phyloP scores from a whole-genome alignment of 2,888 invertebrate species.

The Lymantria monacha region DNA sequence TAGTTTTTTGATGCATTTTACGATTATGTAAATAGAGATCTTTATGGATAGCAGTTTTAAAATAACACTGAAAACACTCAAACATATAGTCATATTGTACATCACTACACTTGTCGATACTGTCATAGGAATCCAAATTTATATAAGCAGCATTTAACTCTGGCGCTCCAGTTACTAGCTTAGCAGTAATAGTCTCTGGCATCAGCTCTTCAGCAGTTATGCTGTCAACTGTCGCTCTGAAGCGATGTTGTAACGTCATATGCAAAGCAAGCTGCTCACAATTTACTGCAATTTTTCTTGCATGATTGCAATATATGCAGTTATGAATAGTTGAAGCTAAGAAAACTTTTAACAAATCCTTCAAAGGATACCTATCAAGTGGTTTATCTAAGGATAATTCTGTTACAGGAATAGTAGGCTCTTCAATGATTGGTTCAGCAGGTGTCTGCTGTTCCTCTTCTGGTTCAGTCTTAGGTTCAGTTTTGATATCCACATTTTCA shows the following conservation, averaged over 20 bases:
- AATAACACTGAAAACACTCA: slow-evolving; percentile 94
- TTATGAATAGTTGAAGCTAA: slow-evolving; percentile 85
- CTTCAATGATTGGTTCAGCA: slow-evolving; percentile 57
- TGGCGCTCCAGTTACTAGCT: slow-evolving; percentile 83
- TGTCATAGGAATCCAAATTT: slow-evolving; percentile 88
- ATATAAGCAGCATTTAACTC: slow-evolving; percentile 85
- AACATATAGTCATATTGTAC: slow-evolving; percentile 86
- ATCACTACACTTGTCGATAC: slow-evolving; percentile 78
- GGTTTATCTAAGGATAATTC: slow-evolving; percentile 89
- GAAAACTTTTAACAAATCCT: slow-evolving; percentile 88
- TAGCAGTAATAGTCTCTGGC: slow-evolving; percentile 86
- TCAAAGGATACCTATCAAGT: slow-evolving; percentile 87
- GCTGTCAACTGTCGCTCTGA: slow-evolving; percentile 89
- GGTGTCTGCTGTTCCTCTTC: slow-evolving; percentile 43
- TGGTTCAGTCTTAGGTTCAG: slow-evolving; percentile 60
- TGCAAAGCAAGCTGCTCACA: slow-evolving; percentile 91
- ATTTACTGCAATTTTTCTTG: slow-evolving; percentile 91
- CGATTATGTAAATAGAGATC: slow-evolving; percentile 93
- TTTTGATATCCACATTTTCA: slow-evolving; percentile 42
- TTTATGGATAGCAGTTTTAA: slow-evolving; percentile 89
- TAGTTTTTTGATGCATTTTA: slow-evolving; percentile 92
- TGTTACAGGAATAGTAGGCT: slow-evolving; percentile 83
- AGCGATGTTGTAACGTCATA: slow-evolving; percentile 90
- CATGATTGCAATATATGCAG: slow-evolving; percentile 94
- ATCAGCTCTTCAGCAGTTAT: slow-evolving; percentile 88